Evolutionary conservation across 2,113 vertebrate species (phyloP), one percentile per base, ranked within the genome.

Genomic region (Callaeas wilsoni): DNA sequence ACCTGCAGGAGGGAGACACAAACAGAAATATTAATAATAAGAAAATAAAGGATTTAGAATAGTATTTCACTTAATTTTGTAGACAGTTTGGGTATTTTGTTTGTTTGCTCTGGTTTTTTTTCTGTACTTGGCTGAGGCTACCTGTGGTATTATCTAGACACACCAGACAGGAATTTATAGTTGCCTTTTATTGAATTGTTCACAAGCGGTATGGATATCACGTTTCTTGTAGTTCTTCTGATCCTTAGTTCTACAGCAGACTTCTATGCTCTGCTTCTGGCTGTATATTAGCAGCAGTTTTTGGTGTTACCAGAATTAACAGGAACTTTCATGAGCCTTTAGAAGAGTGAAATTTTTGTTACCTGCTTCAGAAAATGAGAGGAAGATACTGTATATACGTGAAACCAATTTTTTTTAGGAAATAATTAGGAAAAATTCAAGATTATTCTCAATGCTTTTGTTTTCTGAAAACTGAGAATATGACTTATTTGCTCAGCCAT

Each of bases 1-100:
- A 94, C 56, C 78, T 96, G 94, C 94, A 95, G 93, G 95, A 97
- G 90, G 69, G 75, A 96, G 44, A 93, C 56, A 90, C 49, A 96
- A 93, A 19, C 77, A 92, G 76, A 82, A 96, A 93, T 76, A 90
- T 52, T 90, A 86, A 88, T 73, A 94, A 91, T 12, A 92, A 84
- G 35, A 83, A 91, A 96, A 59, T 32, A 88, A 92, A 93, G 68
- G 79, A 76, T 94, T 94, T 89, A 84, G 62, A 96, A 55, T 44
- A 86, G 60, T 59, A 74, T 96, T 92, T 88, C 21, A 76, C 68
- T 96, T 94, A 39, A 91, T 80, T 96, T 94, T 93, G 69, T 35
- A 73, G 62, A 35, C 5, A 0, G 27, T 84, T 84, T 69, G 71
- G 27, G 53, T 69, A 62, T 88, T 83, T 85, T 83, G 19, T 47